Evolutionary conservation across 2,888 invertebrate species (phyloP).

Genomic region (Uloborus plumipes): DNA sequence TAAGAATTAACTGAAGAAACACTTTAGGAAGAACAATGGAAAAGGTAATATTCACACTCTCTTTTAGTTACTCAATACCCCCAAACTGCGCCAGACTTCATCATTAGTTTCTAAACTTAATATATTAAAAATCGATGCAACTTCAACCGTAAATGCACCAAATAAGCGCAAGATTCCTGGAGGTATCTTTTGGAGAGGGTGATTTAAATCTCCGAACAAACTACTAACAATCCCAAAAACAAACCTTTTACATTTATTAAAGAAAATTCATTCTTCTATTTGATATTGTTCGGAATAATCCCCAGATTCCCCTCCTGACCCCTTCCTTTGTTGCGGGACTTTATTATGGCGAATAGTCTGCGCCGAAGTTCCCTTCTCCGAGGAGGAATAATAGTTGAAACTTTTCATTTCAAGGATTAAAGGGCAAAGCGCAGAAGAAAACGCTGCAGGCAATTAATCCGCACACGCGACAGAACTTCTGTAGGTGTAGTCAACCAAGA

Average conservation of each 20-base stretch:
- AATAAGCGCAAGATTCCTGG: no score
- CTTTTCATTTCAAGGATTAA: constrained; percentile 63
- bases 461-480: constrained; percentile 27
- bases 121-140: no score
- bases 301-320: constrained; percentile 23
- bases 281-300: constrained; percentile 47
- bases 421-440: constrained; percentile 40
- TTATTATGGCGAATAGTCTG: no score
- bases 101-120: no score
- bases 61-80: no score
- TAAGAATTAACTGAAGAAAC: no score
- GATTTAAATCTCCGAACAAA: not conserved
- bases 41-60: no score
- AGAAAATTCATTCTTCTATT: constrained; percentile 24
- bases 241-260: constrained; percentile 50
- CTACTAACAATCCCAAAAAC: constrained; percentile 42
- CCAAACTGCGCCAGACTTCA: no score
- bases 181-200: no score
- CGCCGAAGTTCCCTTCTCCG: no score
- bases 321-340: not conserved
- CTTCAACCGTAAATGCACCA: no score
- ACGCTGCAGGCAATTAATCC: constrained; percentile 61
- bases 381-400: constrained; percentile 57
- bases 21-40: no score
- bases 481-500: constrained; percentile 32